These are phyloP conservation scores for Merodon equestris DNA, from an alignment of 2,888 invertebrate genomes.

Conservation along the genomic window DNA sequence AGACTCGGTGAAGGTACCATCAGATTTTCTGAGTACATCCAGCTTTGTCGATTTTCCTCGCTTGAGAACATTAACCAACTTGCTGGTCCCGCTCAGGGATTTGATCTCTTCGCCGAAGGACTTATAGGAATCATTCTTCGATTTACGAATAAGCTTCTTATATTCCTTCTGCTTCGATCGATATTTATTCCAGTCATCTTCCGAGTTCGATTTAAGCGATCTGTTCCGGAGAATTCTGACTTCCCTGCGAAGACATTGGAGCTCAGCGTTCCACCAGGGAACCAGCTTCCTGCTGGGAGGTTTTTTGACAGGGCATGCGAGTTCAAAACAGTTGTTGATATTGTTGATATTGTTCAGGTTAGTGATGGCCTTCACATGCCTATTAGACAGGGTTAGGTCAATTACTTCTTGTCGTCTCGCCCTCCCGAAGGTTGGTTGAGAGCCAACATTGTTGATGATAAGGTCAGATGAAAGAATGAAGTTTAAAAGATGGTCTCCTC, in stretches of 20 bases:
- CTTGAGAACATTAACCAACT: not conserved
- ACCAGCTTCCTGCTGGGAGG: too few species aligned
- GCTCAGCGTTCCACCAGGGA: too few species aligned
- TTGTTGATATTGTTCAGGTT: not conserved
- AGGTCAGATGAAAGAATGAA: not conserved
- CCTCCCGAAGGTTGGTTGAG: not conserved
- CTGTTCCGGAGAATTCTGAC: too few species aligned
- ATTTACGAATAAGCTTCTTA: constrained; percentile 1
- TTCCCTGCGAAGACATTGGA: too few species aligned
- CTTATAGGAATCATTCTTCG: not conserved
- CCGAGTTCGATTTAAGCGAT: too few species aligned
- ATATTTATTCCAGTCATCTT: not conserved
- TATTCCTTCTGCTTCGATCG: not conserved
- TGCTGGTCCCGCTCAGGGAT: not conserved
- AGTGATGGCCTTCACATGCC: not conserved
- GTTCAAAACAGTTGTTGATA: not conserved
- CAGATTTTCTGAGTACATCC: not conserved
- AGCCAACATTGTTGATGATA: not conserved
- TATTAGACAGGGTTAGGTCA: not conserved
- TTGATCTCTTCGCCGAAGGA: not conserved
- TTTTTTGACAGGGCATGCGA: too few species aligned
- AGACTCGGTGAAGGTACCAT: not conserved
- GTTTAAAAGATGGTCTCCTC: not conserved
- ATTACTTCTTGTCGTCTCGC: not conserved
- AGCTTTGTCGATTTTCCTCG: not conserved